Evolutionary conservation across 2,888 invertebrate species (phyloP), one percentile per base, ranked within the genome.

Genomic region (Tenthredo livida): DNA sequence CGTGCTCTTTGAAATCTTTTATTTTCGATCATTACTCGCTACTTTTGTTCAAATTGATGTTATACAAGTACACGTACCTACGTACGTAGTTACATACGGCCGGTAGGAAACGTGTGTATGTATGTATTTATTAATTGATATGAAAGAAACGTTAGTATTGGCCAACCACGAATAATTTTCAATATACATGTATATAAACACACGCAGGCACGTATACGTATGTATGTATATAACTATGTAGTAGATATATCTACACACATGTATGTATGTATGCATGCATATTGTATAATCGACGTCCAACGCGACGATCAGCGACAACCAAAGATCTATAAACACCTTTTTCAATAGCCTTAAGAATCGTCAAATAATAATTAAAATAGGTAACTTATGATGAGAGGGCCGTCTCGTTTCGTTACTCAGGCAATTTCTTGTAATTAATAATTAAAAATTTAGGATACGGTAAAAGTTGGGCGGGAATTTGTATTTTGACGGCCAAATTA

Each of bases 141-240:
- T 87, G 92, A 92, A 92, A 91, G 91, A 91, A 93, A 92, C 87
- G 88, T 90, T 90, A 91, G 89, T 91, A 90, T 89, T 90, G 37
- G 37, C n/a, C 88, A 90, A 91, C 86, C 88, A 89, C 89, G 88
- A 90, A 88, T 92, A 91, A 90, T 90, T 90, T 90, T 89, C 89
- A 90, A 88, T 90, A 89, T 90, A 89, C 89, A 88, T 89, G 89
- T 89, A 87, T 89, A 87, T 87, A 87, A 43, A 73, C 72, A 37
- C 50, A 80, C 40, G 50, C 25, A 17, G 21, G 37, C 80, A 58
- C 29, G 61, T 88, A 88, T 90, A 88, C 87, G 85, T 87, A 84
- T 86, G 85, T 33, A 33, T 1, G 29, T 87, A 86, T 89, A 85
- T 88, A 88, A 87, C 85, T 87, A 86, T 88, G 85, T 86, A 85